phyloP scores from a whole-genome alignment of 1,140 invertebrate genomes.

The Drosophila gunungcola region DNA sequence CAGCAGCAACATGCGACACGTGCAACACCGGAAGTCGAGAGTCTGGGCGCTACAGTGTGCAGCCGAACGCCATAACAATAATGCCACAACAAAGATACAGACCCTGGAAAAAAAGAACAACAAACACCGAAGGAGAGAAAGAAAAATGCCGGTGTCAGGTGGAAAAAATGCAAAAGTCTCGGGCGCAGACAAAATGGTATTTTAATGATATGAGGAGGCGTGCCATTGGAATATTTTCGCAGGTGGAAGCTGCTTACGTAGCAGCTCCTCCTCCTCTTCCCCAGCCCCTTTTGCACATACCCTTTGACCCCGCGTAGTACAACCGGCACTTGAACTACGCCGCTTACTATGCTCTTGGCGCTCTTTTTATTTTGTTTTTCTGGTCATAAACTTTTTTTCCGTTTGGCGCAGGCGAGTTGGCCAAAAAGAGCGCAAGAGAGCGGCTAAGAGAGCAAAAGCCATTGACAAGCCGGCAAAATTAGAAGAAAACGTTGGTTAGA shows the following conservation, averaged over 20 bases:
- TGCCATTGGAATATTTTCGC: slow-evolving; percentile 42
- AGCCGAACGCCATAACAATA: slow-evolving; percentile 43
- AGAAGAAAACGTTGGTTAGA: slow-evolving; percentile 10
- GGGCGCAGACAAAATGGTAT: slow-evolving; percentile 65
- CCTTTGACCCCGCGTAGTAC: slow-evolving; percentile 36
- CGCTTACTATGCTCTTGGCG: slow-evolving; percentile 40
- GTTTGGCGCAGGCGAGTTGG: slow-evolving; percentile 50
- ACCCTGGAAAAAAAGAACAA: background rate
- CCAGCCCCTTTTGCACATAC: background rate
- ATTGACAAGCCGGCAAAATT: slow-evolving; percentile 61
- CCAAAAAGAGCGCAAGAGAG: slow-evolving; percentile 25
- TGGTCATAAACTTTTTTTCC: slow-evolving; percentile 1
- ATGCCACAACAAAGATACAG: slow-evolving; percentile 50
- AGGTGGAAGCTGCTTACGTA: slow-evolving; percentile 37
- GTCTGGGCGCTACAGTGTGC: slow-evolving; percentile 50
- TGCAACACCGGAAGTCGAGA: slow-evolving; percentile 45
- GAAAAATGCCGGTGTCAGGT: slow-evolving; percentile 11
- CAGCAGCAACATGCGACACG: slow-evolving; percentile 50
- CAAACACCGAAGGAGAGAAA: background rate
- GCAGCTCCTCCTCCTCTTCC: background rate
- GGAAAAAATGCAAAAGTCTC: slow-evolving; percentile 23
- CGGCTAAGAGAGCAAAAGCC: slow-evolving; percentile 15
- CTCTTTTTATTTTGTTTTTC: slow-evolving; percentile 47
- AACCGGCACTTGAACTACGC: slow-evolving; percentile 72
- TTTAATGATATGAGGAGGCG: slow-evolving; percentile 63